Conservation (phyloP, 2,113 vertebrate genomes). For the Phyllostomus discolor region DNA sequence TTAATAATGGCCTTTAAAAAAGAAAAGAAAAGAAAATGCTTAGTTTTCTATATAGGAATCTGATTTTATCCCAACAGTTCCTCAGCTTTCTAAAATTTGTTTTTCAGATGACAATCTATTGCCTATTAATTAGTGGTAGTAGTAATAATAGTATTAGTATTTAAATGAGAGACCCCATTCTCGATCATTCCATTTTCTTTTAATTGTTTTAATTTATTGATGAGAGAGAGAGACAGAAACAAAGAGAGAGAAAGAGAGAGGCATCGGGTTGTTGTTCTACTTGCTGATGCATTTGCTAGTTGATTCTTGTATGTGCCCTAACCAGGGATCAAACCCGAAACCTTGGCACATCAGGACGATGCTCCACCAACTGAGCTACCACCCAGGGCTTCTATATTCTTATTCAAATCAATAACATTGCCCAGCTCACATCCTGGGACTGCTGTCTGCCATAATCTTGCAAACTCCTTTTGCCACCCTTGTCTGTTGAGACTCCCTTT, state of each 20-base stretch:
- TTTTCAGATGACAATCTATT: neutral
- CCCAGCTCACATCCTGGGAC: neutral
- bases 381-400: neutral
- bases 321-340: too few relatives aligned
- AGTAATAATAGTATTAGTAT: neutral
- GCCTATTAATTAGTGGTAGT: neutral
- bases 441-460: neutral
- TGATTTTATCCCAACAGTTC: neutral
- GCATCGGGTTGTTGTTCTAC: too few relatives aligned
- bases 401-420: neutral
- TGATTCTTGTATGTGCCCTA: too few relatives aligned
- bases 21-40: neutral
- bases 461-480: neutral
- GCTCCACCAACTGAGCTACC: too few relatives aligned
- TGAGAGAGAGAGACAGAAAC: too few relatives aligned
- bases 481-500: neutral
- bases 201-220: too few relatives aligned
- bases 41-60: neutral
- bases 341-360: too few relatives aligned
- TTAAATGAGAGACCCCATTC: neutral
- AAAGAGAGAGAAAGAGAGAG: too few relatives aligned
- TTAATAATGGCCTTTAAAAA: constrained; percentile 3
- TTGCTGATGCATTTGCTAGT: too few relatives aligned
- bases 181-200: neutral
- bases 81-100: neutral